Conservation (phyloP, 1,140 invertebrate genomes). For the fruit fly (Drosophila melanogaster) region DNA sequence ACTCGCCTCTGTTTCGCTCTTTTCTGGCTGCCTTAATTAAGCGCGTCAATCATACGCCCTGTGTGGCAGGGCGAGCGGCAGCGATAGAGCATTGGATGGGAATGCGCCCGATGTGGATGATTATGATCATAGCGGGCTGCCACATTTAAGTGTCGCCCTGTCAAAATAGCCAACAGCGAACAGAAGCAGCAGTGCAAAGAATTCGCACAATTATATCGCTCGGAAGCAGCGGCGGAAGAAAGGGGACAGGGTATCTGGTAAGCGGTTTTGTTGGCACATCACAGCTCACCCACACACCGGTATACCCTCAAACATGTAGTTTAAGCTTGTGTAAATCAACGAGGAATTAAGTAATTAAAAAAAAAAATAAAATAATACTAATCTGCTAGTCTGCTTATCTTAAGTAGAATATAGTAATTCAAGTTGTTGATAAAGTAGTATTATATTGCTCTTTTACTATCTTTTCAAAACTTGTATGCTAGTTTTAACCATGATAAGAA, state of each 20-base stretch:
- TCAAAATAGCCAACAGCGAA: conserved; percentile 49
- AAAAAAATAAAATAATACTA: background rate
- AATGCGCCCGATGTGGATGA: conserved; percentile 26
- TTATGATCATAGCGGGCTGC: conserved; percentile 42
- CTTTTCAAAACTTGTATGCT: too few species aligned
- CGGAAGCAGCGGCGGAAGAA: conserved; percentile 34
- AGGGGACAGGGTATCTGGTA: background rate
- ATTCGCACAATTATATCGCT: conserved; percentile 73
- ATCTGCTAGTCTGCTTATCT: too few species aligned
- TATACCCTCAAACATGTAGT: background rate
- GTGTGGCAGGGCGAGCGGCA: conserved; percentile 37
- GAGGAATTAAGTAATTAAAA: background rate
- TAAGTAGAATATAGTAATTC: background rate
- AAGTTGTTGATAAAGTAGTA: too few species aligned
- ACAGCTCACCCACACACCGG: background rate
- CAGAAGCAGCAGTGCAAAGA: conserved; percentile 39
- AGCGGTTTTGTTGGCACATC: conserved; percentile 45
- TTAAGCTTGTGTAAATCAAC: background rate
- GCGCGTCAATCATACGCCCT: conserved; percentile 74
- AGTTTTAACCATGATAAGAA: too few species aligned
- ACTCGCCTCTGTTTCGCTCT: conserved; percentile 23
- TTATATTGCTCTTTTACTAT: too few species aligned
- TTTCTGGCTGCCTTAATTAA: conserved; percentile 62
- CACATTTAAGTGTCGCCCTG: conserved; percentile 71
- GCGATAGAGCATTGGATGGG: conserved; percentile 37